A percentile compares a stretch with the other conserved stretches of the same genome.
Evolutionary conservation across 2,888 invertebrate species (phyloP).

Genomic region (Tanypteryx hageni): DNA sequence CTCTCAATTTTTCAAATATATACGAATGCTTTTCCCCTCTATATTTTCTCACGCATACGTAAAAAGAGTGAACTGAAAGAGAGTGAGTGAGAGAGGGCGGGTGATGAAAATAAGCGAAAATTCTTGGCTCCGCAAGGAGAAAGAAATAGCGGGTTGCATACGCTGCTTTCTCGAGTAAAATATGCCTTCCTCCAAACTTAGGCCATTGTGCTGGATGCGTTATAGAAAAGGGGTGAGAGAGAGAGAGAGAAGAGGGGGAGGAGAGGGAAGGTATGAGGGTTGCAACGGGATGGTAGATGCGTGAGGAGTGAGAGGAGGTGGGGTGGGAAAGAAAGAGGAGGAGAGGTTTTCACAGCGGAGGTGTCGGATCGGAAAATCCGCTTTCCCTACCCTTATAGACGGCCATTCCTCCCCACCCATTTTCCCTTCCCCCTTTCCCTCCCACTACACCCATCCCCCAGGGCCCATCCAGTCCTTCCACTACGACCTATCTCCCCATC

Average conservation of each 20-base stretch:
- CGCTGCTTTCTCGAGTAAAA: conserved; percentile 10
- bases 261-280: not conserved
- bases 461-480: conserved; percentile 20
- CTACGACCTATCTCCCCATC: not conserved
- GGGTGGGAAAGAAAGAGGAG: not conserved
- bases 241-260: not conserved
- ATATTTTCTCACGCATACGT: not conserved
- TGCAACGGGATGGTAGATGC: not conserved
- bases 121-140: conserved; percentile 16
- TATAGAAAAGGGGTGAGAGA: not conserved
- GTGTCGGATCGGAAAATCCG: conserved; percentile 61
- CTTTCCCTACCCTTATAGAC: conserved; percentile 39
- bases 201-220: not conserved
- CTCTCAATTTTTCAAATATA: not conserved
- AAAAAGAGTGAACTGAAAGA: not conserved
- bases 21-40: not conserved
- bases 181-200: not conserved
- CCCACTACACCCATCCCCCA: conserved; percentile 22
- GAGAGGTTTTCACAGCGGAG: conserved; percentile 54
- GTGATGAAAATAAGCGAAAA: not conserved
- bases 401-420: not conserved
- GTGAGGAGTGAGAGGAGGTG: not conserved
- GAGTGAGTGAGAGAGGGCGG: not conserved
- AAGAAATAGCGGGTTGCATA: conserved; percentile 45
- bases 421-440: not conserved